These are phyloP conservation scores for Zele albiditarsus DNA, from an alignment of 2,888 invertebrate species.

Conservation along the genomic window DNA sequence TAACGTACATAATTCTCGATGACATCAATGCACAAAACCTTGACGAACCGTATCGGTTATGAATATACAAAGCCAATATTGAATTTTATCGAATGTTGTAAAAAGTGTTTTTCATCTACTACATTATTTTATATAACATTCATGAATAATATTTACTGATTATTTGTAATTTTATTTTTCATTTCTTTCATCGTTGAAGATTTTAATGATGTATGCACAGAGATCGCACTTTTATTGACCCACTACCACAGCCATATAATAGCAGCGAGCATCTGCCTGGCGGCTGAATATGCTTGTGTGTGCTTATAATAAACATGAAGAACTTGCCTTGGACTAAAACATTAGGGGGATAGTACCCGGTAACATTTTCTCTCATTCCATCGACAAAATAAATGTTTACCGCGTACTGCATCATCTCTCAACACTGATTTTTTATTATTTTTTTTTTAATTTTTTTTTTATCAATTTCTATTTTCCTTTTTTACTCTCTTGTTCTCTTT, in stretches of 20 bases:
- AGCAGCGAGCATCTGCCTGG: constrained; percentile 21
- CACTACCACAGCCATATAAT: constrained; percentile 24
- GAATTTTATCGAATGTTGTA: not conserved
- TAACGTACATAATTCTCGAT: too few species aligned
- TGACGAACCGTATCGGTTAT: too few species aligned
- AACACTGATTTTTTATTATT: constrained; percentile 26
- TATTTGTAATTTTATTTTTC: not conserved
- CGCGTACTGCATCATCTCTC: constrained; percentile 30
- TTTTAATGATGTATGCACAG: constrained; percentile 43
- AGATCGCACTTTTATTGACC: constrained; percentile 35
- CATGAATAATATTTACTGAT: not conserved
- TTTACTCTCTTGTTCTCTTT: not conserved
- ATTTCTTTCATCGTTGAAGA: not conserved
- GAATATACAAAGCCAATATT: too few species aligned
- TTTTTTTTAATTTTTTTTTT: constrained; percentile 38
- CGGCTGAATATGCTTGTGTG: constrained; percentile 34
- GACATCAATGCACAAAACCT: too few species aligned
- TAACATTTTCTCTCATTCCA: constrained; percentile 41
- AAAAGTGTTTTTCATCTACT: not conserved
- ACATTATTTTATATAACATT: too few species aligned
- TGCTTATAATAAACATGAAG: constrained; percentile 40
- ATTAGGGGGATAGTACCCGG: constrained; percentile 22
- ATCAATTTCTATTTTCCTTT: constrained; percentile 31
- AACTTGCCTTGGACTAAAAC: constrained; percentile 28
- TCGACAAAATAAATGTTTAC: constrained; percentile 48